Base-by-base conservation (phyloP, 2,113 vertebrate species). In the Halcyon malimbica region DNA sequence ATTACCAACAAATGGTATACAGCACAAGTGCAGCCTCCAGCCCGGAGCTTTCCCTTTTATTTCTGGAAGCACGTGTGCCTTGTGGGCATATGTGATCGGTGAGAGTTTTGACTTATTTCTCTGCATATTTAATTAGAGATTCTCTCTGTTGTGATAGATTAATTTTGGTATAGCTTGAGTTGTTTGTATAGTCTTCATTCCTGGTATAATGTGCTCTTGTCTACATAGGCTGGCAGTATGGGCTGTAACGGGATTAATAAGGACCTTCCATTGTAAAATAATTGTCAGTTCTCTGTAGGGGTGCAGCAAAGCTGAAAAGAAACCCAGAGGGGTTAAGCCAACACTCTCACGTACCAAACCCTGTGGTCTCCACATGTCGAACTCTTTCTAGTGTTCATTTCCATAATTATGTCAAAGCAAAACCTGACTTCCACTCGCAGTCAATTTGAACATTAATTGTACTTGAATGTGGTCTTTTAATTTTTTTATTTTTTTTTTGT, bases 371-470 rank as follows among this genome's bases (percentile, higher is more conserved):
- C 70, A 95, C 86, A 81, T 94, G 69, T 51, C 56, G 94, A 53
- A 76, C 41, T 89, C 76, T 59, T 94, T 91, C 50, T 79, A 87
- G 50, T 42, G 46, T 89, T 84, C 56, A 41, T 93, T 95, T 87
- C 42, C 73, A 60, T 94, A 93, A 96, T 96, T 83, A 90, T 70
- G 73, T 83, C 83, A 87, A 83, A 91, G 60, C 28, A 73, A 93
- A 92, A 88, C 28, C 50, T 95, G 84, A 83, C 80, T 86, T 91
- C 71, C 29, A 50, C 21, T 94, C 9, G 7, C 51, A 70, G 44
- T 82, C 46, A 89, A 48, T 97, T 95, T 83, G 54, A 92, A 77
- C 59, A 67, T 90, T 87, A 94, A 84, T 88, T 94, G 78, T 85
- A 89, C 37, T 35, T 59, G 19, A 91, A 89, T 89, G 20, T 35